These are phyloP conservation scores for Morus bassanus DNA, from an alignment of 2,797 vertebrate genomes.

Conservation along the genomic window DNA sequence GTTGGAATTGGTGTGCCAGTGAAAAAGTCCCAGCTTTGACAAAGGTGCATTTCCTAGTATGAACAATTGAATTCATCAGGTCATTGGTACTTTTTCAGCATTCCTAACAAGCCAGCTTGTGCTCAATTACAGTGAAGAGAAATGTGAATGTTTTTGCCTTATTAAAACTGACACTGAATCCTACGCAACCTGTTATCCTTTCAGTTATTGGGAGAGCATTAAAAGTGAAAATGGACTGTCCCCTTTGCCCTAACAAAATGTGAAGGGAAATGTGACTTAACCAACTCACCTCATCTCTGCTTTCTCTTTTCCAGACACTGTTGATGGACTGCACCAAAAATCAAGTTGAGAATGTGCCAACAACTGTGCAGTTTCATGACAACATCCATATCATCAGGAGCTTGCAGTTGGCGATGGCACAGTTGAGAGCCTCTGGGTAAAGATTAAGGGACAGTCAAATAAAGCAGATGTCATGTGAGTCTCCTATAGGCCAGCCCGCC, in stretches of 20 bases:
- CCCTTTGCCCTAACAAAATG: neutral
- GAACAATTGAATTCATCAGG: neutral
- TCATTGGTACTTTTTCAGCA: neutral
- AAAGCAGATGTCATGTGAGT: too few species aligned
- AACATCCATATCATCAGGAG: neutral
- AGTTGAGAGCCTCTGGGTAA: too few species aligned
- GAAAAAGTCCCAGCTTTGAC: neutral
- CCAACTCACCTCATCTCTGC: neutral
- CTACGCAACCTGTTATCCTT: neutral
- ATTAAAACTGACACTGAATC: neutral
- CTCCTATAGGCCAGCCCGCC: too few species aligned
- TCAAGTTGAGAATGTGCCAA: neutral
- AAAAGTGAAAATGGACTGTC: neutral
- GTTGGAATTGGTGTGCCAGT: rapidly evolving
- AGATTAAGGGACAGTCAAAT: too few species aligned
- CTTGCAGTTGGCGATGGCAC: too few species aligned
- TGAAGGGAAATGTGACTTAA: neutral
- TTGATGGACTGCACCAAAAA: neutral
- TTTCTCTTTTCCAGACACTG: neutral
- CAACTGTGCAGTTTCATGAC: neutral
- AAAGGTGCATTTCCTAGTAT: neutral
- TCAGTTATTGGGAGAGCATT: neutral
- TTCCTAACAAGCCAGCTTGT: neutral
- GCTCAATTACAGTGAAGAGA: neutral
- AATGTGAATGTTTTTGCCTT: neutral